Evolutionary conservation across 2,797 vertebrate genomes (phyloP), one percentile per base, ranked within the genome.

Genomic region (Mus spretus): DNA sequence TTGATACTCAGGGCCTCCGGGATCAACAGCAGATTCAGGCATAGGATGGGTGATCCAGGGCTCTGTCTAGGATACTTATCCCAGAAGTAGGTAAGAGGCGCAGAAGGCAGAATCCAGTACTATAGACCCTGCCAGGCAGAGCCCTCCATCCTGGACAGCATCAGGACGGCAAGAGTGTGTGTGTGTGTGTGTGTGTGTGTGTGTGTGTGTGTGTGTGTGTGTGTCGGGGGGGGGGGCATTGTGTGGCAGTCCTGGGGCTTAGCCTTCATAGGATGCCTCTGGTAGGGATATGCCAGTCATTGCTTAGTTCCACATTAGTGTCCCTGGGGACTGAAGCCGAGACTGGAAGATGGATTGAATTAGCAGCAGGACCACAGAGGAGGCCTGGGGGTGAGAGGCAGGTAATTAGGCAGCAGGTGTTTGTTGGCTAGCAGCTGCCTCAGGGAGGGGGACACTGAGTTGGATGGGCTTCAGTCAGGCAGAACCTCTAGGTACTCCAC

Each of bases 351-450:
- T 15, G 12, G 50, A 89, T 77, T 86, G 85, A 92, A 79, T 95
- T 92, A 96, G 74, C 75, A 10, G 15, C 6, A 9, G 79, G 47
- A 85, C 78, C 28, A 8, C 63, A 65, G 4, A 37, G 82, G 81
- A 34, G 82, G 81, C 40, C 20, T 31, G 6, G 65, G 81, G n/a
- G 28, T 15, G 74, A 85, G 37, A 81, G 61, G 84, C 67, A 72
- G 59, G 94, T 93, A 81, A 97, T 93, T 88, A 93, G 95, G 74
- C 44, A 44, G 61, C 6, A 0, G n/a, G 91, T 67, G 59, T 93
- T 72, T 84, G 70, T 44, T 57, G 61, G n/a, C 31, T 61, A 31
- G 65, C 80, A 63, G 47, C 55, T 44, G 91, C 13, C 15, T 47
- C 5, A 13, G 6, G 57, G 57, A 50, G 37, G 47, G 37, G 34